These are phyloP conservation scores for Knipowitschia caucasica DNA, from an alignment of 2,797 vertebrate genomes.

Conservation along the genomic window DNA sequence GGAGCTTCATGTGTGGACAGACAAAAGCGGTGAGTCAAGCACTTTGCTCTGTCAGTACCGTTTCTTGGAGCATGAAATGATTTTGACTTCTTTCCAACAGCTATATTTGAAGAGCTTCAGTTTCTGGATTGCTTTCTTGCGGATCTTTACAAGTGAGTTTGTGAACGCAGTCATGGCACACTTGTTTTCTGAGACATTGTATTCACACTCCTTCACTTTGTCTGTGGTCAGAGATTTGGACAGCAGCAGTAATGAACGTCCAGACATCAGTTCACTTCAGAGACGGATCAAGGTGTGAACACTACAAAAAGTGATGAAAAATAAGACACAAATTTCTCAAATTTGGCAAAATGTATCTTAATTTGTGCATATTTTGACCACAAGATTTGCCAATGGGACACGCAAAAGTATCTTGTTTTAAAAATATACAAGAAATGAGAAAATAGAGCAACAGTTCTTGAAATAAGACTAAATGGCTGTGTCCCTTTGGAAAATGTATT, in stretches of 20 bases:
- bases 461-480: too few species aligned
- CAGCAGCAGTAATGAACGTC: constrained; percentile 97
- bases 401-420: too few species aligned
- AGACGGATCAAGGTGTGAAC: constrained; percentile 92
- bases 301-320: too few species aligned
- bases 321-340: too few species aligned
- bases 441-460: too few species aligned
- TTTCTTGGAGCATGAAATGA: neutral
- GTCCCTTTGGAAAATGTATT: too few species aligned
- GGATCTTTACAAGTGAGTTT: constrained; percentile 97
- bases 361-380: too few species aligned
- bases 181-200: neutral
- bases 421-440: too few species aligned
- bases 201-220: neutral
- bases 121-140: constrained; percentile 97
- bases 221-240: constrained; percentile 87
- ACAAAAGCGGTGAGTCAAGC: constrained; percentile 91
- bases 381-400: too few species aligned
- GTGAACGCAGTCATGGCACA: neutral
- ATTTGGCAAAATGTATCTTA: too few species aligned
- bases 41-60: neutral
- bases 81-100: constrained; percentile 67
- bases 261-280: constrained; percentile 97
- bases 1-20: constrained; percentile 98
- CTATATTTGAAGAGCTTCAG: constrained; percentile 96